Evolutionary conservation across 1,140 invertebrate species (phyloP).

Genomic region (Zaprionus inermis): DNA sequence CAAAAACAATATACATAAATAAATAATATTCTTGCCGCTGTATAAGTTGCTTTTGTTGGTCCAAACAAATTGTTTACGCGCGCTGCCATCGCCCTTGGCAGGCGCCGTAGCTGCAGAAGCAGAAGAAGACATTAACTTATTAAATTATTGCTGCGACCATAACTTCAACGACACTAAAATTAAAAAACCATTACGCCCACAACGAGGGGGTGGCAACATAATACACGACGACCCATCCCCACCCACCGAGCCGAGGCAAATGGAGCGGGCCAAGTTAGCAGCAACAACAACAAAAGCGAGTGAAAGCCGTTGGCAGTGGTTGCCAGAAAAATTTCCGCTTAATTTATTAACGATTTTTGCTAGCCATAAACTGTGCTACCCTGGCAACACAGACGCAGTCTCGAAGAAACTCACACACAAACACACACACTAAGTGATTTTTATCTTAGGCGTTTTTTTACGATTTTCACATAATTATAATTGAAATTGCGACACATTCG

Average conservation of each 20-base stretch:
- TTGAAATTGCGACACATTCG: slow-evolving; percentile 78
- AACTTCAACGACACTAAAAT: slow-evolving; percentile 82
- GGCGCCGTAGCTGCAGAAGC: background rate
- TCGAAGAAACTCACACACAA: background rate
- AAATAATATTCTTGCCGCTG: slow-evolving; percentile 75
- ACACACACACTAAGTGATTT: slow-evolving; percentile 68
- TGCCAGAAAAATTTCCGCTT: slow-evolving; percentile 80
- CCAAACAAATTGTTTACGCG: slow-evolving; percentile 74
- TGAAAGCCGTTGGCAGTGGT: slow-evolving; percentile 36
- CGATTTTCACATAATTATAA: slow-evolving; percentile 84
- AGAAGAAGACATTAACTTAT: slow-evolving; percentile 78
- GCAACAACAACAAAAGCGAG: slow-evolving; percentile 5
- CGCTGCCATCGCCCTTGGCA: slow-evolving; percentile 41
- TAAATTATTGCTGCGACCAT: slow-evolving; percentile 81
- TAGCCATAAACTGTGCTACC: slow-evolving; percentile 70
- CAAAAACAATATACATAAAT: slow-evolving; percentile 66
- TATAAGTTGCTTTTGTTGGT: slow-evolving; percentile 32
- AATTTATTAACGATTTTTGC: slow-evolving; percentile 84
- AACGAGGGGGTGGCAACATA: slow-evolving; percentile 34
- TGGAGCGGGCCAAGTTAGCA: slow-evolving; percentile 38
- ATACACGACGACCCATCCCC: slow-evolving; percentile 26
- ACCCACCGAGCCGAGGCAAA: slow-evolving; percentile 59
- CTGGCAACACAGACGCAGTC: background rate
- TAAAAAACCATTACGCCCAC: slow-evolving; percentile 77
- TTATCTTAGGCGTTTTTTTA: slow-evolving; percentile 74